Percentiles rank a stretch among this genome's conserved stretches.
These are phyloP conservation scores for Elgaria multicarinata DNA, from an alignment of 2,113 vertebrate species.

Conservation along the genomic window DNA sequence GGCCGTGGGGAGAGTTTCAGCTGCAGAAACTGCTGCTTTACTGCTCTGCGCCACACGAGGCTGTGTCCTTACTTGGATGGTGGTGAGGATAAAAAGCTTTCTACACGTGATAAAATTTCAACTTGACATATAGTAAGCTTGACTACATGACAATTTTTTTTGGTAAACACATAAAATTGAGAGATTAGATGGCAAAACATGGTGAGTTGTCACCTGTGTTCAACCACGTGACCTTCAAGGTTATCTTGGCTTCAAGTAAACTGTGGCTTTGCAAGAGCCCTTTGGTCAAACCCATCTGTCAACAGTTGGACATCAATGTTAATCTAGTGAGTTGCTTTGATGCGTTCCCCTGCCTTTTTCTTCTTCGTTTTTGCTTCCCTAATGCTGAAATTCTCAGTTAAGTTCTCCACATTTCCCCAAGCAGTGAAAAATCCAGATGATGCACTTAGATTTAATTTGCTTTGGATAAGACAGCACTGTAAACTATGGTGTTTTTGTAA, in stretches of 20 bases:
- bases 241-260: background rate
- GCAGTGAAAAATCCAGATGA: background rate
- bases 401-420: background rate
- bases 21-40: too few relatives aligned
- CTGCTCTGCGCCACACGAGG: too few relatives aligned
- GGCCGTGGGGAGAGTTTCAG: too few relatives aligned
- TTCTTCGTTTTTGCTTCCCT: background rate
- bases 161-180: too few relatives aligned
- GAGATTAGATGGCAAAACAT: background rate
- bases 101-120: too few relatives aligned
- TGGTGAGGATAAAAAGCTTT: too few relatives aligned
- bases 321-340: background rate
- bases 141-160: too few relatives aligned
- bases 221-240: background rate
- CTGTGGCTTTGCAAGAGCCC: background rate
- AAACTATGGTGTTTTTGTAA: background rate
- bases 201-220: background rate
- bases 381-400: background rate
- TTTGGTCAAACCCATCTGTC: too few relatives aligned
- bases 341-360: background rate
- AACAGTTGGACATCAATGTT: background rate
- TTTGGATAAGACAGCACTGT: background rate
- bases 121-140: too few relatives aligned
- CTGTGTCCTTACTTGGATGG: too few relatives aligned
- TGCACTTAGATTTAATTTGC: background rate